These are phyloP conservation scores for Ptilodon capucinus DNA, from an alignment of 2,888 invertebrate genomes.

Conservation along the genomic window DNA sequence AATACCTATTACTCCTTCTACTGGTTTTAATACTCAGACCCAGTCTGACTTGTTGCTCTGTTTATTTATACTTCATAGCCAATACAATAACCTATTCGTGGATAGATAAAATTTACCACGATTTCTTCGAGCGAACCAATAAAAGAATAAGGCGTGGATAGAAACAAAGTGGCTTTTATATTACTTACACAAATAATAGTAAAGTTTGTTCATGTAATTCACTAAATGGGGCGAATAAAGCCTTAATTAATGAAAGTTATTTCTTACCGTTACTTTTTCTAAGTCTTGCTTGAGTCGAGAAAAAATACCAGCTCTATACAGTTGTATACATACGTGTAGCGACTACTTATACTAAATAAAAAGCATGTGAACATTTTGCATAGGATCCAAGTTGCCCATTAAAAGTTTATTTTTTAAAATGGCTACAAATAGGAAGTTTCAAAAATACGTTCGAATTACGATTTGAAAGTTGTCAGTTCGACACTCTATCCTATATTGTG, in stretches of 20 bases:
- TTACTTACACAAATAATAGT: background rate
- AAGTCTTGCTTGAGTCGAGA: no score
- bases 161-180: background rate
- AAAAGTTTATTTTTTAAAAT: no score
- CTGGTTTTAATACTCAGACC: background rate
- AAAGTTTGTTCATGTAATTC: background rate
- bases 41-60: background rate
- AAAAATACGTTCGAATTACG: no score
- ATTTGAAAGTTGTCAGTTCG: no score
- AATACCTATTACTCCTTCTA: background rate
- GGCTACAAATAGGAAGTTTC: no score
- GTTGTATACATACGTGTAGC: no score
- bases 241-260: background rate
- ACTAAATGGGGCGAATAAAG: background rate
- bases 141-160: background rate
- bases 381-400: no score
- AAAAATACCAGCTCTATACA: no score
- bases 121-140: background rate
- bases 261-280: no score
- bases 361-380: no score
- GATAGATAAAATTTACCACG: background rate
- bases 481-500: no score
- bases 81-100: constrained; percentile 1
- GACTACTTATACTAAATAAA: no score
- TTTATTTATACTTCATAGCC: background rate